These are phyloP conservation scores for Trematomus bernacchii DNA, from an alignment of 2,797 vertebrate genomes.

Conservation along the genomic window DNA sequence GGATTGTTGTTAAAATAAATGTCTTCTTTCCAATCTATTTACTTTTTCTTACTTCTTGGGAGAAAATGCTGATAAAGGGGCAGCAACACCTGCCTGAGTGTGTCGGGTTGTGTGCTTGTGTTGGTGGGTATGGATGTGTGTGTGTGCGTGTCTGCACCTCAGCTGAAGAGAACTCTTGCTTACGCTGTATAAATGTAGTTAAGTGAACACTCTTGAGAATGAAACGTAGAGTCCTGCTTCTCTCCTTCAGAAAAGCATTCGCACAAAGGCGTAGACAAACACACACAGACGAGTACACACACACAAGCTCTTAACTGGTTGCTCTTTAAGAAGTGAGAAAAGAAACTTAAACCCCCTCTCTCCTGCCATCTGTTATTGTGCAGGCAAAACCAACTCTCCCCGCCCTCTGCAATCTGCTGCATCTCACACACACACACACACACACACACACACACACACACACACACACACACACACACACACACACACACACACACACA, in stretches of 20 bases:
- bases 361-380: slow-evolving; percentile 76
- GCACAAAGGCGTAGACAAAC: slow-evolving; percentile 7
- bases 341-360: slow-evolving; percentile 70
- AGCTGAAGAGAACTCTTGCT: slow-evolving; percentile 44
- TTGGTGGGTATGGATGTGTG: background rate
- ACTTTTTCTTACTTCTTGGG: slow-evolving; percentile 25
- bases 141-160: slow-evolving; percentile 16
- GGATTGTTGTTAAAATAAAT: slow-evolving; percentile 33
- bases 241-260: slow-evolving; percentile 22
- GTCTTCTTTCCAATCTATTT: slow-evolving; percentile 36
- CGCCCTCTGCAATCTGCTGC: slow-evolving; percentile 74
- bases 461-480: slow-evolving; percentile 26
- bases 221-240: slow-evolving; percentile 36
- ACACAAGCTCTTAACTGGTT: slow-evolving; percentile 49
- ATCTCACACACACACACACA: slow-evolving; percentile 38
- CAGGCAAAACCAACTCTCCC: slow-evolving; percentile 65
- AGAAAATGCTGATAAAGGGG: slow-evolving; percentile 46
- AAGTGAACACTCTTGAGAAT: slow-evolving; percentile 51
- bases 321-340: slow-evolving; percentile 67
- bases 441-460: slow-evolving; percentile 28
- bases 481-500: slow-evolving; percentile 32
- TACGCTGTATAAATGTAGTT: slow-evolving; percentile 55
- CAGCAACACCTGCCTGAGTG: slow-evolving; percentile 43
- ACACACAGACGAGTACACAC: background rate
- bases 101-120: slow-evolving; percentile 1